Evolutionary conservation across 2,888 invertebrate genomes (phyloP), one percentile per base, ranked within the genome.

Genomic region (Meteorus colon): DNA sequence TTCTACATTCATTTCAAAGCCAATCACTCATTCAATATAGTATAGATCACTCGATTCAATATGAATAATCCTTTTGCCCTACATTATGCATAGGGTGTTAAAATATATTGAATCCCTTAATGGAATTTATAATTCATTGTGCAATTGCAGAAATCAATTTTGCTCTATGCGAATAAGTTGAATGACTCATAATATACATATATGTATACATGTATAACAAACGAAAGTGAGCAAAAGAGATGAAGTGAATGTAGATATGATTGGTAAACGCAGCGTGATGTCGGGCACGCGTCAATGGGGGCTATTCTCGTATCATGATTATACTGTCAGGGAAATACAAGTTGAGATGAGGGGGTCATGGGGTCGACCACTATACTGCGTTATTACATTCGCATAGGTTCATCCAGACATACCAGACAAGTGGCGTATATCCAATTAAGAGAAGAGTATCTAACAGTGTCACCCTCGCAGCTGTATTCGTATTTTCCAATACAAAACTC

Each of bases 71-170:
- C 16, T 63, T 34, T 14, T 12, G 34, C 16, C 4, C 4, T 63
- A 63, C 1, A 65, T 65, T 65, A 65, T 65, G 4, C 37, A 78
- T 77, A 73, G 71, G 74, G 74, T 66, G 66, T 70, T 34, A 69
- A 41, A 63, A 71, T 67, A 66, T 69, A 60, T 34, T 31, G 55
- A 66, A 19, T 19, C 8, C 80, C 79, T 81, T 85, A 86, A 86
- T 86, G 85, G 84, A 84, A 85, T 84, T 55, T 84, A 85, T 86
- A 86, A 86, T 86, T 86, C 82, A 81, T 78, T 79, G 19, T 19
- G 19, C 55, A 55, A 8, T 19, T 55, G 55, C n/a, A 6, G 2
- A 19, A 24, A 55, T 55, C n/a, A 55, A 55, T 55, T 55, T 19
- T 6, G 19, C 19, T 55, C 19, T 24, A 55, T 55, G 55, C 55